phyloP scores from a whole-genome alignment of 2,888 invertebrate genomes.

The Isoperla grammatica region DNA sequence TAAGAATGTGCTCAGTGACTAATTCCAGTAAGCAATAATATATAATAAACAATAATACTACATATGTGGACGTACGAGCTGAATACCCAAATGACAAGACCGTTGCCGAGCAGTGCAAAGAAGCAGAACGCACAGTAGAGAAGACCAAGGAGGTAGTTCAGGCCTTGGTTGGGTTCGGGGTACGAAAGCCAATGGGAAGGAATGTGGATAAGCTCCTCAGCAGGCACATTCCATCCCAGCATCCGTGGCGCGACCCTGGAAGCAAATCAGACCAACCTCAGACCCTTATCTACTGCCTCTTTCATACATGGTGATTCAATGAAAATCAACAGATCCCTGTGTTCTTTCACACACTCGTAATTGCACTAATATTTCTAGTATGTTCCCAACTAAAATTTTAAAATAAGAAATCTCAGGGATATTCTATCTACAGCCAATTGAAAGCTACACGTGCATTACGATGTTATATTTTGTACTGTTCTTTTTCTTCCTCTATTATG shows the following conservation, averaged over 20 bases:
- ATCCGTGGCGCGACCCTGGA: slow-evolving; percentile 26
- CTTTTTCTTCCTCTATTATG: too few species aligned
- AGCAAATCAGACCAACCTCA: neutral
- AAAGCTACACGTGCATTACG: too few species aligned
- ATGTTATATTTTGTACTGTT: too few species aligned
- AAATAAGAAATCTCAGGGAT: neutral
- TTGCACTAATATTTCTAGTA: neutral
- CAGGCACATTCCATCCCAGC: slow-evolving; percentile 62
- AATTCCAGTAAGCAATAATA: too few species aligned
- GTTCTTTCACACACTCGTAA: too few species aligned
- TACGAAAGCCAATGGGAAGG: slow-evolving; percentile 75
- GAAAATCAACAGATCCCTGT: too few species aligned
- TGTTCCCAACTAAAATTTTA: neutral
- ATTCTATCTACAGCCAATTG: neutral
- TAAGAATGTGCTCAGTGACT: too few species aligned
- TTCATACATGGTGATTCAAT: too few species aligned
- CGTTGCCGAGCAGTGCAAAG: slow-evolving; percentile 71
- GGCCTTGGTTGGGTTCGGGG: slow-evolving; percentile 72
- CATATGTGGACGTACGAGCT: slow-evolving; percentile 70
- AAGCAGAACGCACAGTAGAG: slow-evolving; percentile 63
- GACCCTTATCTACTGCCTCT: too few species aligned
- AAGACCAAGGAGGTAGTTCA: slow-evolving; percentile 72
- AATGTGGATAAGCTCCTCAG: slow-evolving; percentile 68
- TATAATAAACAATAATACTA: too few species aligned
- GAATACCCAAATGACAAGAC: slow-evolving; percentile 80